Percentiles rank a stretch among this genome's conserved stretches.
phyloP scores from a whole-genome alignment of 2,888 invertebrate genomes.

The Dione vanillae region DNA sequence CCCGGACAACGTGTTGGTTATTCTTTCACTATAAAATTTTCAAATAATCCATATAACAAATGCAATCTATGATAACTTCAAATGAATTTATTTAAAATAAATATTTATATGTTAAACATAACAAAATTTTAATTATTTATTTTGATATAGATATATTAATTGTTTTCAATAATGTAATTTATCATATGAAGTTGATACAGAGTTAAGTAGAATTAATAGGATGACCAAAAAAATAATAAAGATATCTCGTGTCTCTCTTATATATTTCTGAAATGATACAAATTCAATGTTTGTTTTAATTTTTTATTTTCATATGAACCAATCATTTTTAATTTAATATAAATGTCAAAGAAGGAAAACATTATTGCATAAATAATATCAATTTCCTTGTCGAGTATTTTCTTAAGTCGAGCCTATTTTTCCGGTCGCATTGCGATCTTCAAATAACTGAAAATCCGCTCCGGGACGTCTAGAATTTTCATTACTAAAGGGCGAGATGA shows the following conservation, averaged over 20 bases:
- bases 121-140: too few species aligned
- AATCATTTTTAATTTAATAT: slow-evolving; percentile 24
- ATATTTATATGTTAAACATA: too few species aligned
- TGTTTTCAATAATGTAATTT: too few species aligned
- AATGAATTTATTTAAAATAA: neutral
- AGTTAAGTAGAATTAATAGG: too few species aligned
- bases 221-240: neutral
- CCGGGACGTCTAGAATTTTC: slow-evolving; percentile 68
- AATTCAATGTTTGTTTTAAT: neutral
- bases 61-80: neutral
- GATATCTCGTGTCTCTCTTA: neutral
- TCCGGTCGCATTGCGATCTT: slow-evolving; percentile 54
- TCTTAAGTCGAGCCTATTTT: slow-evolving; percentile 48
- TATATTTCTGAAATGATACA: neutral
- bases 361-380: slow-evolving; percentile 39
- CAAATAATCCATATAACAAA: neutral
- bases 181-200: too few species aligned
- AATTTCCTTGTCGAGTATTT: slow-evolving; percentile 46
- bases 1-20: slow-evolving; percentile 47
- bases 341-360: slow-evolving; percentile 14
- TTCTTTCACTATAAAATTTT: slow-evolving; percentile 42
- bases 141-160: neutral
- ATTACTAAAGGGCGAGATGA: slow-evolving; percentile 56
- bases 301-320: too few species aligned
- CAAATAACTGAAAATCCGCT: slow-evolving; percentile 62